phyloP scores from a whole-genome alignment of 2,113 vertebrate genomes.

The Zosterops japonicus region DNA sequence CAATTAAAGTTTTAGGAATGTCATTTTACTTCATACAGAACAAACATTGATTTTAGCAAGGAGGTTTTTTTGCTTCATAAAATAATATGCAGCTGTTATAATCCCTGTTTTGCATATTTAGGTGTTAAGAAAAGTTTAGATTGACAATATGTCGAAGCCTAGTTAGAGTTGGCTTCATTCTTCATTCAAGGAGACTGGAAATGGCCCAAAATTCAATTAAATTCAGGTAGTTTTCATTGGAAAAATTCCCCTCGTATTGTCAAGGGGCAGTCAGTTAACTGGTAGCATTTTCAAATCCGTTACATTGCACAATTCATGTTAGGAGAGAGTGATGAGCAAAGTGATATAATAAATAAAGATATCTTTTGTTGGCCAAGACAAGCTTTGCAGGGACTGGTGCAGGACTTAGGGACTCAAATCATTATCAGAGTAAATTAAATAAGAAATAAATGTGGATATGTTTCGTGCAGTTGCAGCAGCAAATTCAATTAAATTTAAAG shows the following conservation, averaged over 20 bases:
- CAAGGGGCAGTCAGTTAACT: background rate
- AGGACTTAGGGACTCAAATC: background rate
- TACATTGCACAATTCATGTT: background rate
- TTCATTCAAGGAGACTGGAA: background rate
- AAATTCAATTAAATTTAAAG: slow-evolving; percentile 1
- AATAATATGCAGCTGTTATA: background rate
- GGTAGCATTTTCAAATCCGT: background rate
- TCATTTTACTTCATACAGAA: background rate
- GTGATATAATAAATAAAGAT: background rate
- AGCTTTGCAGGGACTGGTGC: background rate
- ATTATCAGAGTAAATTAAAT: slow-evolving; percentile 21
- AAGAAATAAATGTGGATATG: slow-evolving; percentile 1
- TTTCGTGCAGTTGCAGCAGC: background rate
- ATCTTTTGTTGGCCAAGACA: background rate
- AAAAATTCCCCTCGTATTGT: background rate
- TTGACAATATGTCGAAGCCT: background rate
- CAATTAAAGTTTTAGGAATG: background rate
- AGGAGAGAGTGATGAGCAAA: background rate
- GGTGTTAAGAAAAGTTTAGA: background rate
- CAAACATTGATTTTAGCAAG: background rate
- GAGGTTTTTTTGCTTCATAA: background rate
- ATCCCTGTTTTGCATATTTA: background rate
- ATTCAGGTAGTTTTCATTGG: background rate
- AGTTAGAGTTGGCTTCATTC: background rate
- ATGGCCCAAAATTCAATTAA: background rate